These are phyloP conservation scores for Eumacrocentrus americanus DNA, from an alignment of 2,888 invertebrate species.

Conservation along the genomic window DNA sequence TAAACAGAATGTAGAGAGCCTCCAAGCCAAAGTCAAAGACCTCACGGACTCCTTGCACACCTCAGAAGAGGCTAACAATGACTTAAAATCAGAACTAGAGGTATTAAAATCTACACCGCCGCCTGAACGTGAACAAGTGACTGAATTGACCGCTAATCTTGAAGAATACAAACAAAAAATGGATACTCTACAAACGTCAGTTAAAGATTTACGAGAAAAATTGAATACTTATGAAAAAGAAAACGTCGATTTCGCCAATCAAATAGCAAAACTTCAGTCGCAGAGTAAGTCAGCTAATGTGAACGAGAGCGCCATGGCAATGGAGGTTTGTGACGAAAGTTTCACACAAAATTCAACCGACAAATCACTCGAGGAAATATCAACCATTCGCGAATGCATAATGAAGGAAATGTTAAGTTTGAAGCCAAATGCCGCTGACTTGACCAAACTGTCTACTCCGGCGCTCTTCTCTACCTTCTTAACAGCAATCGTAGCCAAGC, in stretches of 20 bases:
- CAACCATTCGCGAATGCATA: slow-evolving; percentile 40
- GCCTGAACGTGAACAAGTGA: neutral
- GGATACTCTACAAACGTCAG: neutral
- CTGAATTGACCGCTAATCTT: neutral
- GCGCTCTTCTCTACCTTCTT: slow-evolving; percentile 50
- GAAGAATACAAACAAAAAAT: slow-evolving; percentile 6
- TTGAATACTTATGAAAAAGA: slow-evolving; percentile 58
- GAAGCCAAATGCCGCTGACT: slow-evolving; percentile 32
- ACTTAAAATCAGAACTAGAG: neutral
- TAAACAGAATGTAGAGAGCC: slow-evolving; percentile 21
- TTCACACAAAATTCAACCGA: neutral
- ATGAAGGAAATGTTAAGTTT: slow-evolving; percentile 49
- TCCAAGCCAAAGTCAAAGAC: slow-evolving; percentile 17
- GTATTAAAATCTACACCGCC: slow-evolving; percentile 3
- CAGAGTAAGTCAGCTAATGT: slow-evolving; percentile 31
- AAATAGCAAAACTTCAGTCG: slow-evolving; percentile 34
- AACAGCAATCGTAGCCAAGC: slow-evolving; percentile 48
- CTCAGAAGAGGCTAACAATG: slow-evolving; percentile 1
- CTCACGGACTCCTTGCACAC: slow-evolving; percentile 15
- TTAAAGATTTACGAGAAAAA: slow-evolving; percentile 37
- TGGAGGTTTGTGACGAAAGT: slow-evolving; percentile 29
- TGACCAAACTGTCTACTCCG: slow-evolving; percentile 38
- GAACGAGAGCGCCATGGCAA: slow-evolving; percentile 24
- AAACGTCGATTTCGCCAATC: slow-evolving; percentile 35
- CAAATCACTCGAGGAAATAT: slow-evolving; percentile 49